phyloP scores from a whole-genome alignment of 2,797 vertebrate genomes.

The Semotilus atromaculatus region DNA sequence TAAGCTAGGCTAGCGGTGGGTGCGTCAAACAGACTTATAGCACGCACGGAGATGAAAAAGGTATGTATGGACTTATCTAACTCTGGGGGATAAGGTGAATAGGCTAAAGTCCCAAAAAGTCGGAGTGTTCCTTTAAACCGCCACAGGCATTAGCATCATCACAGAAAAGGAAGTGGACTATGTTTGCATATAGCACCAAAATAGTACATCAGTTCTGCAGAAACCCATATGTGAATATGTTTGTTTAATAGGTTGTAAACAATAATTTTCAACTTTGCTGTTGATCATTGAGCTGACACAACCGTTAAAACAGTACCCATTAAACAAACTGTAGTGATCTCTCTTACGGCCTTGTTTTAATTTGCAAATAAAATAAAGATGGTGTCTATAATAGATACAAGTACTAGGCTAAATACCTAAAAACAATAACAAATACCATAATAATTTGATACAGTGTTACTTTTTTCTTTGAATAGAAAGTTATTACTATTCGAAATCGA shows the following conservation, averaged over 20 bases:
- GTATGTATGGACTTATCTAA: too few relatives aligned
- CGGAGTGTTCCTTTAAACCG: too few relatives aligned
- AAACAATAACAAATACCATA: not conserved
- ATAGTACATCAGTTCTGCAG: not conserved
- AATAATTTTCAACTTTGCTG: not conserved
- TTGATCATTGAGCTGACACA: not conserved
- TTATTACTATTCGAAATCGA: not conserved
- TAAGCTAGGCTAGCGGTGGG: too few relatives aligned
- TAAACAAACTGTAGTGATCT: not conserved
- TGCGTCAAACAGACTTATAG: too few relatives aligned
- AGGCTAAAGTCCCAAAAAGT: too few relatives aligned
- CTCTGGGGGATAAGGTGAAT: too few relatives aligned
- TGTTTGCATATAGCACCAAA: not conserved
- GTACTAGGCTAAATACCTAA: not conserved
- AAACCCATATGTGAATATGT: not conserved
- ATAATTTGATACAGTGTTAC: not conserved
- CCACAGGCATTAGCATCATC: not conserved
- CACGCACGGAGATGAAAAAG: too few relatives aligned
- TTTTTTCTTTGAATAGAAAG: not conserved
- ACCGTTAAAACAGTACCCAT: too few relatives aligned
- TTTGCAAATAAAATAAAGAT: not conserved
- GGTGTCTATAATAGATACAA: not conserved
- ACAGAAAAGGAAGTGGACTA: not conserved
- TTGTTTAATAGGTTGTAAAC: not conserved
- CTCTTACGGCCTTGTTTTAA: not conserved